phyloP scores from a whole-genome alignment of 37 sponge, comb jelly and placozoan species.

The Ianthella basta region DNA sequence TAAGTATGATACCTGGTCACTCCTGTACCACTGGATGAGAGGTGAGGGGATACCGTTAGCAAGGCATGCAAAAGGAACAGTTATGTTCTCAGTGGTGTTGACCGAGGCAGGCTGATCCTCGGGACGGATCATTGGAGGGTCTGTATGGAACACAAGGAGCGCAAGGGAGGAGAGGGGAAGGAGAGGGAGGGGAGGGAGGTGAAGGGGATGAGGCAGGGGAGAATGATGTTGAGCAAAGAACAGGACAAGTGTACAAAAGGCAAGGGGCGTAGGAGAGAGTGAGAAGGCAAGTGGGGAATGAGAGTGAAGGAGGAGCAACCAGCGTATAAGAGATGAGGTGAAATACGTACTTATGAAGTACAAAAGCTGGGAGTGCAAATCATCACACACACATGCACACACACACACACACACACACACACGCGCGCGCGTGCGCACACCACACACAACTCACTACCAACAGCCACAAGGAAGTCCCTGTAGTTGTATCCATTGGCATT shows the following conservation, averaged over 20 bases:
- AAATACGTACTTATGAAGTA: too few relatives aligned
- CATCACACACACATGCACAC: constrained; percentile 15
- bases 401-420: constrained; percentile 10
- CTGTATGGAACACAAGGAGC: neutral
- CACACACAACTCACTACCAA: neutral
- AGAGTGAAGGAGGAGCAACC: too few relatives aligned
- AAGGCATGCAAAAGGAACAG: neutral
- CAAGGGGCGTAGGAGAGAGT: too few relatives aligned
- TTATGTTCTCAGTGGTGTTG: neutral
- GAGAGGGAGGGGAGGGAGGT: too few relatives aligned
- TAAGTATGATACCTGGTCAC: neutral
- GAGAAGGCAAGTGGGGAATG: too few relatives aligned
- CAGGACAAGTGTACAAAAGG: too few relatives aligned
- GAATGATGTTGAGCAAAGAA: too few relatives aligned
- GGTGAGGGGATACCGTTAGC: neutral
- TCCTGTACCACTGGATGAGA: neutral
- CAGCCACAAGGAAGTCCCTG: neutral
- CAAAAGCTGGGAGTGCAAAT: too few relatives aligned
- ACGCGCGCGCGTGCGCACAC: neutral
- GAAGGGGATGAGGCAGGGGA: too few relatives aligned
- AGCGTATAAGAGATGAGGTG: too few relatives aligned
- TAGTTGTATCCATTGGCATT: neutral
- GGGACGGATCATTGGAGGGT: neutral
- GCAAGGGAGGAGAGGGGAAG: too few relatives aligned
- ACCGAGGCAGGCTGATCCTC: neutral